Percentiles rank a stretch among this genome's conserved stretches.
phyloP scores from a whole-genome alignment of 2,797 vertebrate species.

The Molossus molossus region DNA sequence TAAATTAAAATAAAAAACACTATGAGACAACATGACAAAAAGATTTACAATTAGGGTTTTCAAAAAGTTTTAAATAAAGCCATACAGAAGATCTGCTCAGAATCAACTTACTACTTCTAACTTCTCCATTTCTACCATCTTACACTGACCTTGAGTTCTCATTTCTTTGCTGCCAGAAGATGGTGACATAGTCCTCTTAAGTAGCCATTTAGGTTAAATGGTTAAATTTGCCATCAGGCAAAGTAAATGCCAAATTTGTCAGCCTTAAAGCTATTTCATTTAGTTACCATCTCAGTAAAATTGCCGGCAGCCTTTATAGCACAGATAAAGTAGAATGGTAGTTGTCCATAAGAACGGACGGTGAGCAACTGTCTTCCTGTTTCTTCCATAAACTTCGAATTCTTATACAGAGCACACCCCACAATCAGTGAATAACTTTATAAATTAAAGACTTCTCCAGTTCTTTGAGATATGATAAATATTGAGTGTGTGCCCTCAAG shows the following conservation, averaged over 20 bases:
- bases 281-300: slow-evolving; percentile 19
- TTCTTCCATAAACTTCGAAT: background rate
- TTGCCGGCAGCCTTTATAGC: background rate
- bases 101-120: background rate
- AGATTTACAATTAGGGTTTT: slow-evolving; percentile 36
- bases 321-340: slow-evolving; percentile 1
- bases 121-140: background rate
- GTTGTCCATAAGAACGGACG: background rate
- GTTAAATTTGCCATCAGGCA: slow-evolving; percentile 14
- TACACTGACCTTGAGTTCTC: background rate
- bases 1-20: slow-evolving; percentile 54
- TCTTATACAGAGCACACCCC: background rate
- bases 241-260: background rate
- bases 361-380: background rate
- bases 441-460: slow-evolving; percentile 53
- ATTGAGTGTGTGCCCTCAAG: background rate
- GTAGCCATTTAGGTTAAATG: slow-evolving; percentile 40
- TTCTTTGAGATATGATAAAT: slow-evolving; percentile 69
- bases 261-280: slow-evolving; percentile 52
- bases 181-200: slow-evolving; percentile 3
- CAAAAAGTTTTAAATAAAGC: slow-evolving; percentile 24
- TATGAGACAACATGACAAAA: background rate
- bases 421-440: background rate
- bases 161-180: background rate
- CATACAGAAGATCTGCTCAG: slow-evolving; percentile 22